These are phyloP conservation scores for Narcine bancroftii DNA, from an alignment of 2,113 vertebrate species.

Conservation along the genomic window DNA sequence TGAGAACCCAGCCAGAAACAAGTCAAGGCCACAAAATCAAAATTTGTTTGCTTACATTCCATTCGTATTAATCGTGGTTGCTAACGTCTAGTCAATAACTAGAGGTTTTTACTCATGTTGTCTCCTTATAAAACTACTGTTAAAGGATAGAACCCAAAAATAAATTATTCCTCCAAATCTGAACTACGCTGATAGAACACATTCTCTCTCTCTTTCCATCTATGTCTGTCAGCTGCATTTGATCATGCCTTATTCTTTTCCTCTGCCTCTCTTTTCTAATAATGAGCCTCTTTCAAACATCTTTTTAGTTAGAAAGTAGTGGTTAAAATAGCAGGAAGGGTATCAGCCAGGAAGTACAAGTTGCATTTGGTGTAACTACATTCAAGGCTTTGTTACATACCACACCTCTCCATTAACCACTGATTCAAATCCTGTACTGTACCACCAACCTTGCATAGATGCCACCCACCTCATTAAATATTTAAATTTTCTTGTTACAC, in stretches of 20 bases:
- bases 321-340: neutral
- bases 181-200: neutral
- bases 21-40: neutral
- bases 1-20: neutral
- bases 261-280: neutral
- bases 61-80: neutral
- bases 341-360: neutral
- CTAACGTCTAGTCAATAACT: neutral
- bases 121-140: neutral
- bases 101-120: neutral
- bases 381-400: neutral
- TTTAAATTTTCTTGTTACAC: neutral
- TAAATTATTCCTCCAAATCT: neutral
- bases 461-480: neutral
- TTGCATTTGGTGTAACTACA: neutral
- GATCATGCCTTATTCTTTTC: neutral
- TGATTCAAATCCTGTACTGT: neutral
- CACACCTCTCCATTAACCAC: neutral
- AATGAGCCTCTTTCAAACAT: neutral
- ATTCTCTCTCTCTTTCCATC: neutral
- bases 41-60: neutral
- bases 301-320: neutral
- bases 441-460: neutral
- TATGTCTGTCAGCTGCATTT: neutral
- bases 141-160: neutral